A percentile compares a stretch with the other conserved stretches of the same genome.
Conservation (phyloP, 1,140 invertebrate genomes). For the Hypothenemus hampei region DNA sequence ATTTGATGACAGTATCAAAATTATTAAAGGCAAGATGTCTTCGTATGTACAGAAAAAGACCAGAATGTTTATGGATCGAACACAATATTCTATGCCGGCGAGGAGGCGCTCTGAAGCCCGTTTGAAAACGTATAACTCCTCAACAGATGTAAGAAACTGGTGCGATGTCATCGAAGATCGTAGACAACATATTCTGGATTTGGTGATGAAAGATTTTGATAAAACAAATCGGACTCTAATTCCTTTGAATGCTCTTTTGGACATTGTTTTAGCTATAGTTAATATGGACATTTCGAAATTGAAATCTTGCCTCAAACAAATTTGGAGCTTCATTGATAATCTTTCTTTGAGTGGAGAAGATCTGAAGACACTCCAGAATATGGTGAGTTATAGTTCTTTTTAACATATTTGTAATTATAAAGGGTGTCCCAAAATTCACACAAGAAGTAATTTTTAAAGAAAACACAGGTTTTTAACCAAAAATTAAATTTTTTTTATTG, state of each 20-base stretch:
- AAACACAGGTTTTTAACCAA: no score
- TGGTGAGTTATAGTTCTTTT: neutral
- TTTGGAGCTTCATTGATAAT: conserved; percentile 22
- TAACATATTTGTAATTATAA: no score
- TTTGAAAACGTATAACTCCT: conserved; percentile 35
- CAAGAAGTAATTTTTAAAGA: no score
- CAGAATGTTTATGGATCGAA: conserved; percentile 27
- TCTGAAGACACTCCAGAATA: conserved; percentile 3
- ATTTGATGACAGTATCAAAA: no score
- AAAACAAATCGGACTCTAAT: conserved; percentile 40
- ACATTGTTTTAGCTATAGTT: conserved; percentile 46
- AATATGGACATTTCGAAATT: conserved; percentile 37
- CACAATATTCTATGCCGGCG: conserved; percentile 20
- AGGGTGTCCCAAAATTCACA: no score
- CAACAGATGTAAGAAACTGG: conserved; percentile 36
- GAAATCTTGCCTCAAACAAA: conserved; percentile 40
- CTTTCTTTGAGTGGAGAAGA: conserved; percentile 26
- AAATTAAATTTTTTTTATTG: no score
- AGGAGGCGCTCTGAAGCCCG: conserved; percentile 35
- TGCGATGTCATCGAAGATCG: conserved; percentile 31
- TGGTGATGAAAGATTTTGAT: conserved; percentile 24
- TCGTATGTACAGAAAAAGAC: conserved; percentile 30
- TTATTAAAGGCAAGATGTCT: no score
- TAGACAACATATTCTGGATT: conserved; percentile 38
- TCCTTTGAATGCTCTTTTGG: conserved; percentile 48